These are phyloP conservation scores for Sander lucioperca DNA, from an alignment of 2,113 vertebrate species.

Conservation along the genomic window DNA sequence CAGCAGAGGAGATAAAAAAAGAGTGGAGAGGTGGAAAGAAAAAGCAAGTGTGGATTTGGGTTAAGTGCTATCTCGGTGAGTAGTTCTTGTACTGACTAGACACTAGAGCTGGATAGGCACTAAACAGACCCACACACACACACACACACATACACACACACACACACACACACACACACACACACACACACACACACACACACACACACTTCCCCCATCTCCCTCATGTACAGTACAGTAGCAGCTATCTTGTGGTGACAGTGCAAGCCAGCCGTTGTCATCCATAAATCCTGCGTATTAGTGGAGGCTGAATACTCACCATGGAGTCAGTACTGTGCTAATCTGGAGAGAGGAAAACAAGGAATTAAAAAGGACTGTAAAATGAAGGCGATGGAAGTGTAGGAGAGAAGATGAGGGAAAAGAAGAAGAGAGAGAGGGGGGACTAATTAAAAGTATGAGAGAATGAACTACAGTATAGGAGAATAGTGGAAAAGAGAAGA, in stretches of 20 bases:
- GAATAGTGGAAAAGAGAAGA: background rate
- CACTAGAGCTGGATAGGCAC: background rate
- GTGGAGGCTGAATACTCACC: constrained; percentile 45
- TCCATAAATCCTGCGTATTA: constrained; percentile 70
- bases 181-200: constrained; percentile 1
- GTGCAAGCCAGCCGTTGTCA: constrained; percentile 54
- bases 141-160: constrained; percentile 7
- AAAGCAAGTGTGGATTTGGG: constrained; percentile 62
- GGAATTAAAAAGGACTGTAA: constrained; percentile 29
- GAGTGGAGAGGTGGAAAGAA: constrained; percentile 42
- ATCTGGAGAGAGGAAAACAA: constrained; percentile 51
- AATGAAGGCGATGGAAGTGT: constrained; percentile 1
- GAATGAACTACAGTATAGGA: background rate
- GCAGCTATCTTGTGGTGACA: constrained; percentile 55
- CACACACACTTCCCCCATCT: constrained; percentile 19
- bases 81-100: constrained; percentile 49
- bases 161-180: constrained; percentile 10
- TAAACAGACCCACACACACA: constrained; percentile 4
- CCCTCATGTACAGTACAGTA: constrained; percentile 50
- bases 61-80: constrained; percentile 65
- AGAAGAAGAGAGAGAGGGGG: background rate
- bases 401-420: background rate
- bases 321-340: constrained; percentile 35
- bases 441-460: background rate
- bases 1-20: constrained; percentile 59